Evolutionary conservation across 2,797 vertebrate genomes (phyloP), one percentile per base, ranked within the genome.

Genomic region (Denticeps clupeoides): DNA sequence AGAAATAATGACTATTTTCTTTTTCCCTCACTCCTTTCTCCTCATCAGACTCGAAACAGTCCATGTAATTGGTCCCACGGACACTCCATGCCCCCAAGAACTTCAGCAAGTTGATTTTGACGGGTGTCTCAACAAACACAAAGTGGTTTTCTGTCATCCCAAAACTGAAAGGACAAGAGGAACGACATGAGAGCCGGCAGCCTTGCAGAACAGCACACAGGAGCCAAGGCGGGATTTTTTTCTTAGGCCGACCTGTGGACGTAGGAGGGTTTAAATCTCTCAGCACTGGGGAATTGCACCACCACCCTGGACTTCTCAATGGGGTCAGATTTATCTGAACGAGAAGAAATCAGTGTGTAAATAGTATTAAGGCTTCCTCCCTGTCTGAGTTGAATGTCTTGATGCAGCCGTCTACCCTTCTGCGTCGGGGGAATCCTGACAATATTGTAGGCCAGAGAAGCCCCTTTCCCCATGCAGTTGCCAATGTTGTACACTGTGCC

Each of bases 21-120:
- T 55, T 8, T 12, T 21, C 13, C 55, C 86, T 78, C 70, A 96
- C 94, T 61, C 95, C 95, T 83, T 96, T 96, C 46, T 70, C 84
- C 73, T 99, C 93, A 1, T 97, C 92, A 55, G 89, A 91, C 69
- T 99, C 94, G 0, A 99, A 99, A 63, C 95, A 99, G 70, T 99
- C 95, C 92, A 99, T 96, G 75, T 99, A 99, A 78, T 96, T 96
- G 67, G 91, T 86, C 58, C 94, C 94, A 71, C 93, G 87, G 53
- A 98, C 88, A 60, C 87, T 94, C 95, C 95, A 98, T 2, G 91
- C 89, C 2, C 92, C 87, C 64, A 99, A 76, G 65, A 99, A 99
- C 60, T 98, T 99, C 69, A 95, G 70, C 22, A 99, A 81, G 73
- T 98, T 90, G 79, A 99, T 99, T 74, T 97, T 99, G 65, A 99